phyloP scores from a whole-genome alignment of 2,797 vertebrate species.

The Clamator glandarius region DNA sequence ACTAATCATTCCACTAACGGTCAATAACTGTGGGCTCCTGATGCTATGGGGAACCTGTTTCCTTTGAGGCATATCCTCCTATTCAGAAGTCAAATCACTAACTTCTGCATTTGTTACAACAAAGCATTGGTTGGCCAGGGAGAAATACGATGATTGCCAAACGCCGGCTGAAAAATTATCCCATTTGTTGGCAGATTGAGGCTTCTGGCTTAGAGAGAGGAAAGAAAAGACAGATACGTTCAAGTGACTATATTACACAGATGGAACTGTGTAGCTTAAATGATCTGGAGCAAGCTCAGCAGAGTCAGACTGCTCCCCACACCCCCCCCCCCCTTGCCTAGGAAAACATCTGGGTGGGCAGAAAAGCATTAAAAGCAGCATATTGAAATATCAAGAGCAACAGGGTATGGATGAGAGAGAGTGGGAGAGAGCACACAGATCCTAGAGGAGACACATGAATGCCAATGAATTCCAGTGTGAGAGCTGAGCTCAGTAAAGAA shows the following conservation, averaged over 20 bases:
- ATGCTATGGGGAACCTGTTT: slow-evolving; percentile 49
- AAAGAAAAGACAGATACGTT: slow-evolving; percentile 68
- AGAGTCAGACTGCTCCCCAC: not conserved
- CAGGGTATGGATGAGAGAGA: not conserved
- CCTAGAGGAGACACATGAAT: not conserved
- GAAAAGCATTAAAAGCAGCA: slow-evolving; percentile 22
- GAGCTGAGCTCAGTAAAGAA: not conserved
- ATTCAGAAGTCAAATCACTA: slow-evolving; percentile 59
- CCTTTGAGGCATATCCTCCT: slow-evolving; percentile 54
- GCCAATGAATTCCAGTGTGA: not conserved
- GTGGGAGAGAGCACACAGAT: not conserved
- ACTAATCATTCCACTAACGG: slow-evolving; percentile 64
- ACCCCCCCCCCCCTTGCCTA: not conserved
- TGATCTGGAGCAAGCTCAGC: slow-evolving; percentile 57
- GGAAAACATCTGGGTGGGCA: slow-evolving; percentile 29
- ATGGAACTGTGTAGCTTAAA: slow-evolving; percentile 62
- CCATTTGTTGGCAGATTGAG: slow-evolving; percentile 60
- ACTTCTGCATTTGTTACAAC: slow-evolving; percentile 65
- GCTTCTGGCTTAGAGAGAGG: slow-evolving; percentile 55
- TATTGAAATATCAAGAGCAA: slow-evolving; percentile 30
- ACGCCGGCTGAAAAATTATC: slow-evolving; percentile 67
- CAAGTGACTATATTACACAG: slow-evolving; percentile 57
- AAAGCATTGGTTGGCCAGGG: slow-evolving; percentile 44
- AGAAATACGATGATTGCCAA: slow-evolving; percentile 65
- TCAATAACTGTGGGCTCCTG: slow-evolving; percentile 44